Evolutionary conservation across 2,888 invertebrate species (phyloP).

Genomic region (Polylopha cassiicola): DNA sequence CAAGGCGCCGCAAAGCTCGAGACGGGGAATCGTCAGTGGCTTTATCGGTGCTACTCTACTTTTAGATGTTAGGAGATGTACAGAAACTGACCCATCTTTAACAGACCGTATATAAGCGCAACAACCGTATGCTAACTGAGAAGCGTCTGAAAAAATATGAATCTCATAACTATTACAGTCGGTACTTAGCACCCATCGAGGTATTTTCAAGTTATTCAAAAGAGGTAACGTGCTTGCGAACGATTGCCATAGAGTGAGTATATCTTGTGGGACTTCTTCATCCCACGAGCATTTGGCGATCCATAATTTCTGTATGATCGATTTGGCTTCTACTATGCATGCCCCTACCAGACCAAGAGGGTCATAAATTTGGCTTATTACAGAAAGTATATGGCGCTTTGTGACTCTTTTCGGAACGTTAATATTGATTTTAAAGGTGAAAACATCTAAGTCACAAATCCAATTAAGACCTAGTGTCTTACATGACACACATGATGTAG

Average conservation of each 20-base stretch:
- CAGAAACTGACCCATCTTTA: constrained; percentile 9
- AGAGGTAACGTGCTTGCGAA: constrained; percentile 5
- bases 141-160: constrained; percentile 31
- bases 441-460: neutral
- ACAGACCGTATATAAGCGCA: constrained; percentile 27
- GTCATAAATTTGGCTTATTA: constrained; percentile 27
- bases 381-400: neutral
- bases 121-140: constrained; percentile 28
- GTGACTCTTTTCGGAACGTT: neutral
- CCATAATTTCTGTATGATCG: constrained; percentile 30
- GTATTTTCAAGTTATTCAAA: constrained; percentile 25
- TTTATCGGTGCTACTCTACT: constrained; percentile 27
- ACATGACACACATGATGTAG: neutral
- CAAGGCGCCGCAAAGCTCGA: neutral
- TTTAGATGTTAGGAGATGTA: constrained; percentile 27
- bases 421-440: neutral
- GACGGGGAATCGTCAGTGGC: constrained; percentile 24
- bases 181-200: constrained; percentile 24
- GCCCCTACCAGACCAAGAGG: constrained; percentile 24
- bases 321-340: constrained; percentile 28
- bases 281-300: constrained; percentile 29
- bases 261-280: constrained; percentile 23
- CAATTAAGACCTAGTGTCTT: constrained; percentile 1
- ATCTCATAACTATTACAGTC: constrained; percentile 21
- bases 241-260: constrained; percentile 12